These are phyloP conservation scores for Semotilus atromaculatus DNA, from an alignment of 2,797 vertebrate genomes.

Conservation along the genomic window DNA sequence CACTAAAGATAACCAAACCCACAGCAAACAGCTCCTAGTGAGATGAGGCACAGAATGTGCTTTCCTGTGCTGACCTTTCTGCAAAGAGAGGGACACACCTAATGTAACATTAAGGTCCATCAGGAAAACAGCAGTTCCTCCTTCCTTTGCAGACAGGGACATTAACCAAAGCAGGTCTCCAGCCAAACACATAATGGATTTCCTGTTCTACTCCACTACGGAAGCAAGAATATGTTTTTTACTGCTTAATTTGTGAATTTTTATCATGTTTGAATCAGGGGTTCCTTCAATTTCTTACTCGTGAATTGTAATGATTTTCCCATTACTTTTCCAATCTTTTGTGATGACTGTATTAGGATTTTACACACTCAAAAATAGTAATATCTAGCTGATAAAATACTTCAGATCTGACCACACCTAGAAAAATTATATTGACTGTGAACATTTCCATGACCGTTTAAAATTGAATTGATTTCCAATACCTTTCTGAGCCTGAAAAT, in stretches of 20 bases:
- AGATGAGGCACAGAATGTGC: conserved; percentile 4
- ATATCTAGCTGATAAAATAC: neutral
- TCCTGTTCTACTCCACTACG: neutral
- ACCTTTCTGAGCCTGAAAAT: neutral
- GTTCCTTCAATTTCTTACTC: neutral
- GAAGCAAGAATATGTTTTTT: neutral
- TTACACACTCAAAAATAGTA: neutral
- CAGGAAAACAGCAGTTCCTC: conserved; percentile 48
- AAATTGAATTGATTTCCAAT: neutral
- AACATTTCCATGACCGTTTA: neutral
- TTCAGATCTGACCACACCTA: neutral
- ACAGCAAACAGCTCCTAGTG: conserved; percentile 8
- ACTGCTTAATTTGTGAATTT: neutral
- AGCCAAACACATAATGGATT: conserved; percentile 32
- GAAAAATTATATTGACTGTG: neutral
- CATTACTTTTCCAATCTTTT: neutral
- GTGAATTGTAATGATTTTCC: neutral
- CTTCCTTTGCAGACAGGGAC: conserved; percentile 22
- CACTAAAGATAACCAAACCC: conserved; percentile 16
- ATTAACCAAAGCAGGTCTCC: conserved; percentile 9
- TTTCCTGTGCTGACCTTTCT: conserved; percentile 32
- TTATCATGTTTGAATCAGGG: conserved; percentile 2
- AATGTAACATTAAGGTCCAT: conserved; percentile 9
- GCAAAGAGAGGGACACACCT: conserved; percentile 35
- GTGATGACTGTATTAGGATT: neutral